phyloP scores from a whole-genome alignment of 2,797 vertebrate genomes.

The Denticeps clupeoides region DNA sequence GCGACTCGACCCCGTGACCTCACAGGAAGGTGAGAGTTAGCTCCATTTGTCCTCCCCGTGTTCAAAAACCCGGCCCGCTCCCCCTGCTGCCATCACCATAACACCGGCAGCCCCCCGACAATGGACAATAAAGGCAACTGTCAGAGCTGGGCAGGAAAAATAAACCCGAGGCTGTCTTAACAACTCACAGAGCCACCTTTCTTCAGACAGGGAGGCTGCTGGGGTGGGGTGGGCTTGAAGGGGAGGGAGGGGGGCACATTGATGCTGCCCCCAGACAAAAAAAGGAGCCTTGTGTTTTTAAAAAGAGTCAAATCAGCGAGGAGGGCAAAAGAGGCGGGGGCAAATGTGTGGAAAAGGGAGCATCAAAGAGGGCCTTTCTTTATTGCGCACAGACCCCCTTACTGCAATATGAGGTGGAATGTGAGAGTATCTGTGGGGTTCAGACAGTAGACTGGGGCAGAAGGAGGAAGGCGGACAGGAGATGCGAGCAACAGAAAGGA shows the following conservation, averaged over 20 bases:
- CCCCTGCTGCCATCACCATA: slow-evolving; percentile 18
- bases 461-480: not conserved
- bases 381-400: too few species aligned
- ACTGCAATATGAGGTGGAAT: too few species aligned
- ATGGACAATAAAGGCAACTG: slow-evolving; percentile 87
- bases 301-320: not conserved
- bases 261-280: slow-evolving; percentile 70
- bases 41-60: slow-evolving; percentile 68
- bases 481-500: not conserved
- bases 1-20: slow-evolving; percentile 62
- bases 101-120: slow-evolving; percentile 68
- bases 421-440: not conserved
- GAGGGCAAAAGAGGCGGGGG: not conserved
- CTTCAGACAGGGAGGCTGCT: slow-evolving; percentile 20
- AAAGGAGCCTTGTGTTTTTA: slow-evolving; percentile 58
- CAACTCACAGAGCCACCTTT: slow-evolving; percentile 72
- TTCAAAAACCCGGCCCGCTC: slow-evolving; percentile 29
- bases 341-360: not conserved
- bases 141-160: slow-evolving; percentile 73
- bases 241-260: slow-evolving; percentile 35
- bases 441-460: not conserved
- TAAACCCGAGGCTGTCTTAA: slow-evolving; percentile 67
- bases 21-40: slow-evolving; percentile 69
- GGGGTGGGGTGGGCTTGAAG: not conserved
- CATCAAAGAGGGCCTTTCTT: not conserved